phyloP scores from a whole-genome alignment of 2,113 vertebrate genomes.

The Cheilinus undulatus region DNA sequence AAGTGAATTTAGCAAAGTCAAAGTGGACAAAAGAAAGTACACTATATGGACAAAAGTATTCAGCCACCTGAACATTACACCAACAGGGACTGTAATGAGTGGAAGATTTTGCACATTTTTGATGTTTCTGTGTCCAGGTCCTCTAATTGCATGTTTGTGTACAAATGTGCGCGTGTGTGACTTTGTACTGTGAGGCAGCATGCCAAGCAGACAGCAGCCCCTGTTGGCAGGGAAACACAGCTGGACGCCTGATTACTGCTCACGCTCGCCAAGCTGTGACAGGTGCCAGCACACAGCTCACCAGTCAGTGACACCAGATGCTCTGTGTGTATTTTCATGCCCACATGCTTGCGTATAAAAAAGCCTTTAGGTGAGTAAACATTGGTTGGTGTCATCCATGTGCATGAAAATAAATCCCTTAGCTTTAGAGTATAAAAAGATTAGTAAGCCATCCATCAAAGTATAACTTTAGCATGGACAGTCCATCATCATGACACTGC shows the following conservation, averaged over 20 bases:
- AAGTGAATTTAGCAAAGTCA: too few relatives aligned
- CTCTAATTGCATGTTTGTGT: slow-evolving; percentile 15
- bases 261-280: slow-evolving; percentile 66
- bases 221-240: slow-evolving; percentile 69
- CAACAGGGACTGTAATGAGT: too few relatives aligned
- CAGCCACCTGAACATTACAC: background rate
- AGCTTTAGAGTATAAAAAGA: background rate
- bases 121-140: slow-evolving; percentile 3
- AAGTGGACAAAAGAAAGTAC: too few relatives aligned
- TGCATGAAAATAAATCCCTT: background rate
- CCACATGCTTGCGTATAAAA: slow-evolving; percentile 5
- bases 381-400: background rate
- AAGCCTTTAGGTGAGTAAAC: background rate
- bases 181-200: slow-evolving; percentile 67
- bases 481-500: slow-evolving; percentile 42
- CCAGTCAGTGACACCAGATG: slow-evolving; percentile 72
- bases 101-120: background rate
- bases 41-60: background rate
- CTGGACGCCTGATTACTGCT: slow-evolving; percentile 75
- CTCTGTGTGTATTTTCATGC: slow-evolving; percentile 34
- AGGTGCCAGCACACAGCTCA: slow-evolving; percentile 75
- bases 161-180: slow-evolving; percentile 25
- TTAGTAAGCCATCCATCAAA: slow-evolving; percentile 38
- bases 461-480: slow-evolving; percentile 14
- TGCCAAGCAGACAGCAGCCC: slow-evolving; percentile 58